Evolutionary conservation across 2,888 invertebrate species (phyloP), one percentile per base, ranked within the genome.

Genomic region (Orchesella flavescens): DNA sequence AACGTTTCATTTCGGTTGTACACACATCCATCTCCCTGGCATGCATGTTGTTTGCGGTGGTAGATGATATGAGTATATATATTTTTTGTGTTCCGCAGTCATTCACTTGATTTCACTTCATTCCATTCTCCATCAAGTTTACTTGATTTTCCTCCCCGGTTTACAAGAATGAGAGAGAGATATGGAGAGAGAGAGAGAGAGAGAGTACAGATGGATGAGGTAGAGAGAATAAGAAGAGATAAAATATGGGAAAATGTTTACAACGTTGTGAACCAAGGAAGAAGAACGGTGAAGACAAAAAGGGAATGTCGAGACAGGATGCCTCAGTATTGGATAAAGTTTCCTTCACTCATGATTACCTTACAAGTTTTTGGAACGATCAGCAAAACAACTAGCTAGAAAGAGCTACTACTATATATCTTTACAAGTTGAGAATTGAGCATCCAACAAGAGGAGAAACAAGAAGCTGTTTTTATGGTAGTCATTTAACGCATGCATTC

Each of bases 101-200:
- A 59, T 59, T 59, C 59, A 59, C 21, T 59, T 59, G 21, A 59
- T 17, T 59, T 59, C 59, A 59, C 59, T 55, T n/a, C 5, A 55
- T 55, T 55, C 55, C 55, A 55, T 55, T 59, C 59, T n/a, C n/a
- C n/a, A n/a, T n/a, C n/a, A n/a, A n/a, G n/a, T n/a, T n/a, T n/a
- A n/a, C n/a, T n/a, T n/a, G n/a, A n/a, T n/a, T n/a, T n/a, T n/a
- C n/a, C n/a, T n/a, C 13, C 46, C 13, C 46, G 13, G 7, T 13
- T 46, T 13, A 46, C 46, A 13, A 12, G n/a, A 53, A n/a, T 5
- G n/a, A 53, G 10, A 53, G 53, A 53, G 10, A 53, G 53, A 10
- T 12, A 46, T 46, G 46, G 46, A 46, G 10, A 53, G 53, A 53
- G 10, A n/a, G 3, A n/a, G 3, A 53, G 3, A 53, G 17, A 19